A percentile compares a stretch with the other conserved stretches of the same genome.
Evolutionary conservation across 2,797 vertebrate species (phyloP).

Genomic region (Sebastes steindachneri): DNA sequence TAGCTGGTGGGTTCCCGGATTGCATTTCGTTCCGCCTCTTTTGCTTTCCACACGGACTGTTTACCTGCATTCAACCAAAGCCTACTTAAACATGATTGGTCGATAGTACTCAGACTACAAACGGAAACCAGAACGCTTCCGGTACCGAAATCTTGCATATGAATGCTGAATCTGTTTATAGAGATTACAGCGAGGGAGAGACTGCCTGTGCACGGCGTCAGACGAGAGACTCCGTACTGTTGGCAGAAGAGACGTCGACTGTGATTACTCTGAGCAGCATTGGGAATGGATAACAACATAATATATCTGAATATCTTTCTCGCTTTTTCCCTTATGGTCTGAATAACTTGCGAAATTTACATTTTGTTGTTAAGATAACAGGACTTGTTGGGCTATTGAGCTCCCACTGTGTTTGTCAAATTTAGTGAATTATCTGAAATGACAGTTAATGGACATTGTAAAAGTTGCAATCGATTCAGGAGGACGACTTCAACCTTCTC

Average conservation of each 20-base stretch:
- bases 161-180: not conserved
- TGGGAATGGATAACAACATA: not conserved
- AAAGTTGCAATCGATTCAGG: slow-evolving; percentile 19
- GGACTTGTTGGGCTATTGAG: slow-evolving; percentile 1
- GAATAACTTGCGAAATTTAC: no score
- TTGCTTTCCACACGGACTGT: no score
- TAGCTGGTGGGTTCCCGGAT: no score
- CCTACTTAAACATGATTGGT: no score
- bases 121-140: not conserved
- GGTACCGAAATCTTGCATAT: not conserved
- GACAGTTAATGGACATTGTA: slow-evolving; percentile 37
- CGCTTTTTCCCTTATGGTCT: no score
- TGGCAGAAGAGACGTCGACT: not conserved
- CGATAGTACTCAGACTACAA: not conserved
- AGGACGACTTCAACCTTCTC: slow-evolving; percentile 25
- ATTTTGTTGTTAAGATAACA: slow-evolving; percentile 2
- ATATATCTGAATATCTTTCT: no score
- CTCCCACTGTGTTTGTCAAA: slow-evolving; percentile 11
- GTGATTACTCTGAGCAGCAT: not conserved
- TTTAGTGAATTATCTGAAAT: slow-evolving; percentile 36
- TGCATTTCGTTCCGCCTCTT: no score
- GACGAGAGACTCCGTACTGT: not conserved
- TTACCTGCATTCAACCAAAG: no score
- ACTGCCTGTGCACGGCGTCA: not conserved
- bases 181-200: not conserved